Percentiles rank a stretch among this genome's conserved stretches.
These are phyloP conservation scores for Cataglyphis altisquamis DNA, from an alignment of 2,888 invertebrate genomes.

Conservation along the genomic window DNA sequence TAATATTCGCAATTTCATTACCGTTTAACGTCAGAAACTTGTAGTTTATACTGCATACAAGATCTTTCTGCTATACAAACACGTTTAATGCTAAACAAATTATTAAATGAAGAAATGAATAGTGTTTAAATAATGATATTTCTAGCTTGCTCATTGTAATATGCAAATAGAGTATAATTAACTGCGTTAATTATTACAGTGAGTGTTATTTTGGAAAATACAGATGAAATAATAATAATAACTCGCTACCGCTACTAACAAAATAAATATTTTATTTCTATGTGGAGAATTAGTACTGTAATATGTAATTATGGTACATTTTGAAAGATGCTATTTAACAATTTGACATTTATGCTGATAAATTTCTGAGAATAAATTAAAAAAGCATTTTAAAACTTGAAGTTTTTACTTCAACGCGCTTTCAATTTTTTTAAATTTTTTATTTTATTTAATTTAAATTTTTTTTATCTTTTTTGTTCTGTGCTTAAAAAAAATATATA, in stretches of 20 bases:
- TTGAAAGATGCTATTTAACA: neutral
- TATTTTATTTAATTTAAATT: too few species aligned
- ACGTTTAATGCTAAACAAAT: neutral
- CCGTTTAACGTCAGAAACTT: neutral
- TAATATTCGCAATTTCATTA: neutral
- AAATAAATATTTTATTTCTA: neutral
- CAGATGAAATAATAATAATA: conserved; percentile 3
- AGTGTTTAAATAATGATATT: neutral
- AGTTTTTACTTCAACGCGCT: too few species aligned
- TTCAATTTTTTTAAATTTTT: too few species aligned
- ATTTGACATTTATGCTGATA: neutral
- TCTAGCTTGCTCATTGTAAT: neutral
- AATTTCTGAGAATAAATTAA: neutral
- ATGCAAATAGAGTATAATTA: neutral
- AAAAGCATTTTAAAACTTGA: too few species aligned
- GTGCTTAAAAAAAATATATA: too few species aligned
- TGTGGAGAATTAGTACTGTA: neutral
- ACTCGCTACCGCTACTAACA: neutral
- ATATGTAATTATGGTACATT: neutral
- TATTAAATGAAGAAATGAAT: neutral
- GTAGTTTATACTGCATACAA: neutral
- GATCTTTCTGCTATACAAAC: neutral
- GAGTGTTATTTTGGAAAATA: neutral
- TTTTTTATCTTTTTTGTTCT: too few species aligned
- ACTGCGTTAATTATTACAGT: neutral